A percentile compares a stretch with the other conserved stretches of the same genome.
Evolutionary conservation across 2,888 invertebrate species (phyloP).

Genomic region (Apomyelois bistriatella): DNA sequence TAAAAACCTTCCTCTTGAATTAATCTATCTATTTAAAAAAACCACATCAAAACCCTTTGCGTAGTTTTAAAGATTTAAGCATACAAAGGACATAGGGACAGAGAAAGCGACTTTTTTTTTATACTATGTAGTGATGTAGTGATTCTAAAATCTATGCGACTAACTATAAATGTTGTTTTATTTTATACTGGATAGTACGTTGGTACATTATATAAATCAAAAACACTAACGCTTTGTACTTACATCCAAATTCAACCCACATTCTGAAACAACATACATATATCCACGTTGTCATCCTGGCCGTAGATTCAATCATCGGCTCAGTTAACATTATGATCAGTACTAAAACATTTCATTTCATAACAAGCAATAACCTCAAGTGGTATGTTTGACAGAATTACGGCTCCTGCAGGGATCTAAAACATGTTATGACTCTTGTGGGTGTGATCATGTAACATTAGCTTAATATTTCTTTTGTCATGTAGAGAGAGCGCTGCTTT

Average conservation of each 20-base stretch:
- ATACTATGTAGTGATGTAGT: too few species aligned
- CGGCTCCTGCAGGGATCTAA: slow-evolving; percentile 53
- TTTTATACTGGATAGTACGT: too few species aligned
- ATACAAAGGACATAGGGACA: too few species aligned
- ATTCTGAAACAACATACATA: neutral
- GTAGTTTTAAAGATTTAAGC: too few species aligned
- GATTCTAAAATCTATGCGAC: too few species aligned
- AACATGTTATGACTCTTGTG: slow-evolving; percentile 50
- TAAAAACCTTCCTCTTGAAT: too few species aligned
- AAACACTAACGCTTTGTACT: too few species aligned
- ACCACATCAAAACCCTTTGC: too few species aligned
- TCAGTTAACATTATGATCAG: slow-evolving; percentile 35
- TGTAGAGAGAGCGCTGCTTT: neutral
- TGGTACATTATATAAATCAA: too few species aligned
- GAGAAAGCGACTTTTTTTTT: too few species aligned
- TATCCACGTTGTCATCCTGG: slow-evolving; percentile 1
- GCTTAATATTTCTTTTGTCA: neutral
- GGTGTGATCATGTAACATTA: slow-evolving; percentile 32
- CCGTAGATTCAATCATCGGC: slow-evolving; percentile 16
- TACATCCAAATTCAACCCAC: neutral
- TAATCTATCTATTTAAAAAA: too few species aligned
- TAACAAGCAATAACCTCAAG: slow-evolving; percentile 41
- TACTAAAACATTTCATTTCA: slow-evolving; percentile 36
- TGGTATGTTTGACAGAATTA: slow-evolving; percentile 50
- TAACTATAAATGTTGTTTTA: too few species aligned